phyloP scores from a whole-genome alignment of 2,113 vertebrate species.

The Platichthys flesus region DNA sequence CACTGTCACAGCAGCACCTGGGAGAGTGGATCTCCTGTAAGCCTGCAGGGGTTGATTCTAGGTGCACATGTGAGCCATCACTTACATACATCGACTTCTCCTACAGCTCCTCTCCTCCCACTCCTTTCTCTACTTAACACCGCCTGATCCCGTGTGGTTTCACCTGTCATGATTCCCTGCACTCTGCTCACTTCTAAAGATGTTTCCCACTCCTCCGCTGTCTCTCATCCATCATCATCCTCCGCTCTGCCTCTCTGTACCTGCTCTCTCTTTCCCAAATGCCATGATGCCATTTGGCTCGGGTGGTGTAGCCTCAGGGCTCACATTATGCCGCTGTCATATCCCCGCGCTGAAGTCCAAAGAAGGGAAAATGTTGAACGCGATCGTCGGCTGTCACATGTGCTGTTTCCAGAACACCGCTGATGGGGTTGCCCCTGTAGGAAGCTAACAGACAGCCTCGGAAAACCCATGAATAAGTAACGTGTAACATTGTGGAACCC shows the following conservation, averaged over 20 bases:
- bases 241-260: conserved; percentile 17
- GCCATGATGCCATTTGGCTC: conserved; percentile 16
- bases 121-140: conserved; percentile 38
- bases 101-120: conserved; percentile 24
- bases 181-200: conserved; percentile 33
- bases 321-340: conserved; percentile 48
- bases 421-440: conserved; percentile 9
- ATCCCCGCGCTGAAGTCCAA: conserved; percentile 41
- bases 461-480: conserved; percentile 15
- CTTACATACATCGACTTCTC: conserved; percentile 35
- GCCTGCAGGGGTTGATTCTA: conserved; percentile 49
- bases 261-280: conserved; percentile 7
- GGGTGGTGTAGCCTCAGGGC: conserved; percentile 56
- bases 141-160: conserved; percentile 27
- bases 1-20: conserved; percentile 44
- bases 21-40: conserved; percentile 35
- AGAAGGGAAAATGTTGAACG: conserved; percentile 40
- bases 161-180: conserved; percentile 29
- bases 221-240: conserved; percentile 46
- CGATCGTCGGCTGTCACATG: conserved; percentile 14
- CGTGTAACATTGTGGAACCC: conserved; percentile 1
- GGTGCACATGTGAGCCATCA: conserved; percentile 26
- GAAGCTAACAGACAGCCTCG: conserved; percentile 39
- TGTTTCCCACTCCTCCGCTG: conserved; percentile 14
- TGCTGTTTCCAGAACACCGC: conserved; percentile 27